Percentiles rank a stretch among this genome's conserved stretches.
These are phyloP conservation scores for Neoaliturus tenellus DNA, from an alignment of 2,888 invertebrate species.

Conservation along the genomic window DNA sequence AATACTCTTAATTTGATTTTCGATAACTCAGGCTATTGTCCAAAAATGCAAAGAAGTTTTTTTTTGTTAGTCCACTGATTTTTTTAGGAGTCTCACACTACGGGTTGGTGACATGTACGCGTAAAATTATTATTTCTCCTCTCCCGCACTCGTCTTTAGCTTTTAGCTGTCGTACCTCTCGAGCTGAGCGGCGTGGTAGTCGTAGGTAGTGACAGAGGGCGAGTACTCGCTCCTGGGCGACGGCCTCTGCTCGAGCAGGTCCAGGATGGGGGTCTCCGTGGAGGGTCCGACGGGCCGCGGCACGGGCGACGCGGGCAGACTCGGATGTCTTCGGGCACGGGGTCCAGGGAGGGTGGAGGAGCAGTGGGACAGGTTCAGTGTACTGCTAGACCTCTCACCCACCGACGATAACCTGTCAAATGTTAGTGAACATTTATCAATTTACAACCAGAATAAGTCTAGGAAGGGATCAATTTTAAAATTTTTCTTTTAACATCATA, in stretches of 20 bases:
- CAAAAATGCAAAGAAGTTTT: too few species aligned
- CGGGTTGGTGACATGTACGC: too few species aligned
- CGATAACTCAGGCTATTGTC: too few species aligned
- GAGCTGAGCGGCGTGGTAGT: conserved; percentile 87
- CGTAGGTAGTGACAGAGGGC: conserved; percentile 77
- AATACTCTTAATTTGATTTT: too few species aligned
- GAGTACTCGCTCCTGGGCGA: conserved; percentile 59
- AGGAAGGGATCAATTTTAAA: too few species aligned
- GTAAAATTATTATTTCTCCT: too few species aligned
- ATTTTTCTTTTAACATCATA: too few species aligned
- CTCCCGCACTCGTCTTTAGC: too few species aligned
- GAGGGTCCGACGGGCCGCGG: conserved; percentile 64
- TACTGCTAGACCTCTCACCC: conserved; percentile 80
- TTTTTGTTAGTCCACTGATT: too few species aligned
- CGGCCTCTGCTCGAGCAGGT: conserved; percentile 61
- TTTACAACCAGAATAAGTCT: neutral
- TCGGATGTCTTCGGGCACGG: conserved; percentile 74
- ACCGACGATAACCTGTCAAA: conserved; percentile 53
- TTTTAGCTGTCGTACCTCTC: too few species aligned
- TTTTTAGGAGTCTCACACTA: too few species aligned
- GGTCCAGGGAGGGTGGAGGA: conserved; percentile 30
- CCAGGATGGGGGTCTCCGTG: conserved; percentile 79
- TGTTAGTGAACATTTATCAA: too few species aligned
- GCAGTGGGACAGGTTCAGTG: conserved; percentile 74
- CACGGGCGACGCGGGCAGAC: conserved; percentile 81